Evolutionary conservation across 2,888 invertebrate genomes (phyloP).

Genomic region (Orchesellides sinensis): DNA sequence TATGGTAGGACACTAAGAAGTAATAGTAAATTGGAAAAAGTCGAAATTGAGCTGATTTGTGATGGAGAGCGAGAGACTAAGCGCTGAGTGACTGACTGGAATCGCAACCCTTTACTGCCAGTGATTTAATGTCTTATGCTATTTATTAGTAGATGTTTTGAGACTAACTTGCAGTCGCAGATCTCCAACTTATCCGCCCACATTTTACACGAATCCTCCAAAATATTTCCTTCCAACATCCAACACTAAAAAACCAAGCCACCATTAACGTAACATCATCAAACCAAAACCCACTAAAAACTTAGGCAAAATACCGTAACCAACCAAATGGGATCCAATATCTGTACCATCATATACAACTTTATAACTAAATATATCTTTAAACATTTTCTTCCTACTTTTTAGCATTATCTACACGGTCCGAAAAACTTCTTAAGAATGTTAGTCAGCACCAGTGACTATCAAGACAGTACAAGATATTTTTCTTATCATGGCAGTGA

Average conservation of each 20-base stretch:
- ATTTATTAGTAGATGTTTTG: constrained; percentile 65
- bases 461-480: not conserved
- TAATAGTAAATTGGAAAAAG: too few relatives aligned
- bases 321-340: constrained; percentile 34
- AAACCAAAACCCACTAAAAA: constrained; percentile 29
- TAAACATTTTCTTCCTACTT: constrained; percentile 25
- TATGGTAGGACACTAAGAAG: too few relatives aligned
- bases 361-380: constrained; percentile 37
- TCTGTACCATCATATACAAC: constrained; percentile 31
- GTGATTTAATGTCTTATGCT: constrained; percentile 65
- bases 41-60: constrained; percentile 14
- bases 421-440: not conserved
- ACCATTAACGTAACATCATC: constrained; percentile 46
- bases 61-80: constrained; percentile 32
- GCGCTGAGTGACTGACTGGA: constrained; percentile 57
- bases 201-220: constrained; percentile 44
- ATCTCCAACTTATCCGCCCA: constrained; percentile 58
- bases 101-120: constrained; percentile 69
- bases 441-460: not conserved
- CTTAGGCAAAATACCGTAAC: constrained; percentile 29
- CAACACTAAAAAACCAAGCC: constrained; percentile 36
- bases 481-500: not conserved
- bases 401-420: constrained; percentile 3
- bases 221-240: constrained; percentile 22
- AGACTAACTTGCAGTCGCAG: constrained; percentile 30